These are phyloP conservation scores for Ryuthela nishihirai DNA, from an alignment of 2,888 invertebrate species.

Conservation along the genomic window DNA sequence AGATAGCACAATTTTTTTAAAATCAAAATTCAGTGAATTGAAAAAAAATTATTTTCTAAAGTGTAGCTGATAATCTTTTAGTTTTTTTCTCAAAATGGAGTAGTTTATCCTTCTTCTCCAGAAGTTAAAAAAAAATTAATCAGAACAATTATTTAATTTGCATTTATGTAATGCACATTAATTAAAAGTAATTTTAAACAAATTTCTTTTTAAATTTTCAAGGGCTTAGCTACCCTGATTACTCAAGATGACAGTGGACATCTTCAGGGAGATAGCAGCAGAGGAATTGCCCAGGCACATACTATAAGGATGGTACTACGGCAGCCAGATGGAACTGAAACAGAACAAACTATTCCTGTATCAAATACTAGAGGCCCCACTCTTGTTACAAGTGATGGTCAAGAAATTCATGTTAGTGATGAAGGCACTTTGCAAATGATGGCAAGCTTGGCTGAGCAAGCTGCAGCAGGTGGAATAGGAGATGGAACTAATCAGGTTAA, in stretches of 20 bases:
- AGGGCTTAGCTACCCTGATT: conserved; percentile 22
- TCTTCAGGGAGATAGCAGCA: conserved; percentile 14
- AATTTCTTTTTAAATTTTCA: too few relatives aligned
- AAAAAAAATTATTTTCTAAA: too few relatives aligned
- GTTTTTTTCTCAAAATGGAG: too few relatives aligned
- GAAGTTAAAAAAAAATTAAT: too few relatives aligned
- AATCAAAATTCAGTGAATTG: too few relatives aligned
- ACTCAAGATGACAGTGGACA: conserved; percentile 10
- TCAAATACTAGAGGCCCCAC: conserved; percentile 20
- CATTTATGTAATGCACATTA: too few relatives aligned
- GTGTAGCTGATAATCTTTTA: too few relatives aligned
- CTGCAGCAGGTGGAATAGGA: conserved; percentile 34
- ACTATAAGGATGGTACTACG: conserved; percentile 42
- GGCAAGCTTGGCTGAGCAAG: conserved; percentile 46
- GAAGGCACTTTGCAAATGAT: conserved; percentile 44
- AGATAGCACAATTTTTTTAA: too few relatives aligned
- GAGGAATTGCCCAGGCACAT: conserved; percentile 29
- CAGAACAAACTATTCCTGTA: conserved; percentile 45
- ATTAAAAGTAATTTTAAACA: too few relatives aligned
- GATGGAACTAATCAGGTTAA: conserved; percentile 40
- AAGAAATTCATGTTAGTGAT: conserved; percentile 37
- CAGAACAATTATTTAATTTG: too few relatives aligned
- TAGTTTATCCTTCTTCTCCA: too few relatives aligned
- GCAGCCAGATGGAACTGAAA: conserved; percentile 44
- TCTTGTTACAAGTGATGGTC: conserved; percentile 40